These are phyloP conservation scores for Sciurus niger DNA, from an alignment of 2,113 vertebrate genomes.

Conservation along the genomic window DNA sequence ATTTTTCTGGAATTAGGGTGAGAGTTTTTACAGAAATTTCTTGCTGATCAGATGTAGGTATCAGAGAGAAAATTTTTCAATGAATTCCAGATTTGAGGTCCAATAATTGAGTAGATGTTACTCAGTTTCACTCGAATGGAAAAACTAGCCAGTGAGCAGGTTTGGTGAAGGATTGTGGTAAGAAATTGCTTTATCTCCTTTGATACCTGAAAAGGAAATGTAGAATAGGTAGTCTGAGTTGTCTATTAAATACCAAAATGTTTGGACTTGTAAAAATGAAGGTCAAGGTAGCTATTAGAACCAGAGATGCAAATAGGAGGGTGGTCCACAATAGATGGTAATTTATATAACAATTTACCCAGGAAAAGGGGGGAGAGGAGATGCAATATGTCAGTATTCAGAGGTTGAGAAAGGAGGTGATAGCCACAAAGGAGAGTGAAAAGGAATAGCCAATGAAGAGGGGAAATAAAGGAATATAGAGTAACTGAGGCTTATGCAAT, in stretches of 20 bases:
- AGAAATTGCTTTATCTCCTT: neutral
- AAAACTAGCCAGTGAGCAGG: neutral
- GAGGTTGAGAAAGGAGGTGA: neutral
- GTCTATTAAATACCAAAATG: neutral
- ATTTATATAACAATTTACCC: neutral
- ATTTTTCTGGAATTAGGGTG: neutral
- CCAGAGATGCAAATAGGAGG: neutral
- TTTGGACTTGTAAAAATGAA: neutral
- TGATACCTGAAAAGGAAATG: neutral
- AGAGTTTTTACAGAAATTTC: neutral
- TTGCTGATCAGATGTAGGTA: neutral
- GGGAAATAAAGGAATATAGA: neutral
- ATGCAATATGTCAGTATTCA: neutral
- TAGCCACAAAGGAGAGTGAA: neutral
- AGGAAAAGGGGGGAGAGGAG: neutral
- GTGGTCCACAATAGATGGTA: neutral
- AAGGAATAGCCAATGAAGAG: neutral
- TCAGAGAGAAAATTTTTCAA: neutral
- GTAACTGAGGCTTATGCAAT: too few species aligned
- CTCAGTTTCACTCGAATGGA: neutral
- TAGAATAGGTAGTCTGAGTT: neutral
- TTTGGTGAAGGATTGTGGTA: neutral
- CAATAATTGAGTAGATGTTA: neutral
- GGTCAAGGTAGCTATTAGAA: neutral
- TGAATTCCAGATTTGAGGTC: neutral